These are phyloP conservation scores for Pediacus dermestoides DNA, from an alignment of 2,888 invertebrate genomes.

Conservation along the genomic window DNA sequence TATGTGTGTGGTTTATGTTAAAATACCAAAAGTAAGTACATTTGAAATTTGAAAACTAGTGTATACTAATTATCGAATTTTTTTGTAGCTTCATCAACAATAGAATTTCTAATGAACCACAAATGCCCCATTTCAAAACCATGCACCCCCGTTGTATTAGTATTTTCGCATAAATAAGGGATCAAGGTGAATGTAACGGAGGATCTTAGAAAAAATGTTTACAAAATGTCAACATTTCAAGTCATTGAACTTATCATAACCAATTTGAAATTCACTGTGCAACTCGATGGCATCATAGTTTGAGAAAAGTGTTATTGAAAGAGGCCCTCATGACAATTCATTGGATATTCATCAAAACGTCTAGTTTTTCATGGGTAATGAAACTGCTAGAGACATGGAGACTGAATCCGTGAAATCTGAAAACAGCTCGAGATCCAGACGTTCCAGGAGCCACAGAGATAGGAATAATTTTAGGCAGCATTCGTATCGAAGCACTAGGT, in stretches of 20 bases:
- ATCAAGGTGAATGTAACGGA: slow-evolving; percentile 6
- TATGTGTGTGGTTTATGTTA: too few species aligned
- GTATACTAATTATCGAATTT: too few species aligned
- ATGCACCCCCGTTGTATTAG: too few species aligned
- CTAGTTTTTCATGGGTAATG: slow-evolving; percentile 47
- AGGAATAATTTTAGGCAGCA: slow-evolving; percentile 60
- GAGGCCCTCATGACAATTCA: slow-evolving; percentile 13
- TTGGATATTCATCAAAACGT: background rate
- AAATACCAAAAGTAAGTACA: too few species aligned
- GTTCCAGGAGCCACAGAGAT: slow-evolving; percentile 60
- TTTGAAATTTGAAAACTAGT: too few species aligned
- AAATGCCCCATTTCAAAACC: too few species aligned
- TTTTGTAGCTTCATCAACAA: too few species aligned
- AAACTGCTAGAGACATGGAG: slow-evolving; percentile 69
- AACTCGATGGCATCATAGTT: slow-evolving; percentile 7
- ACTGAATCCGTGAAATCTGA: slow-evolving; percentile 92
- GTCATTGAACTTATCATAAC: slow-evolving; percentile 24
- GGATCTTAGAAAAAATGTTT: slow-evolving; percentile 19
- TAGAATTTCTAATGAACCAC: too few species aligned
- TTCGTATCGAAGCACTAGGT: slow-evolving; percentile 67
- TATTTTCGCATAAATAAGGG: background rate
- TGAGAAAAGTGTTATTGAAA: slow-evolving; percentile 1
- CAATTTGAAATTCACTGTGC: slow-evolving; percentile 4
- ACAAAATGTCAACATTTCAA: slow-evolving; percentile 24
- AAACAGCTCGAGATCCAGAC: slow-evolving; percentile 77